Conservation (phyloP, 2,113 vertebrate species). For the Pipa parva region DNA sequence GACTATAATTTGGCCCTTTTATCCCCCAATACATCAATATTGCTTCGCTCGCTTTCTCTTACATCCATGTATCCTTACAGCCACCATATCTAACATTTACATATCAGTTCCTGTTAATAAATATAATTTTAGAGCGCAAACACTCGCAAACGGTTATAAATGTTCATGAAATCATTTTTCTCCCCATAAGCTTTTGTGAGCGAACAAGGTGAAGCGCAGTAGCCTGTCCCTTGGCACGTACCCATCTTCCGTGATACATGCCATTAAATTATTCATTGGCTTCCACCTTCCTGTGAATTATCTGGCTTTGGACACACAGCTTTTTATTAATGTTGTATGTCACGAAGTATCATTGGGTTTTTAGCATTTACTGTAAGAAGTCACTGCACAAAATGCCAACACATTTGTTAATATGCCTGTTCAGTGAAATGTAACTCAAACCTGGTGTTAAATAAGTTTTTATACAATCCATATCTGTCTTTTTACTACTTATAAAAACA, state of each 20-base stretch:
- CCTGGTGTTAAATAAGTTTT: constrained; percentile 36
- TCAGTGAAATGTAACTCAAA: constrained; percentile 37
- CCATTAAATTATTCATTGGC: constrained; percentile 1
- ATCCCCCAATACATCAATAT: no score
- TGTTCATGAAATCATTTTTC: no score
- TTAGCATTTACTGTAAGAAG: constrained; percentile 8
- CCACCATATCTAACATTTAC: no score
- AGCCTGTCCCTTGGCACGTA: not conserved
- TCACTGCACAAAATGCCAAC: constrained; percentile 27
- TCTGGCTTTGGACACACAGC: fast-evolving
- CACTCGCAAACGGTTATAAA: no score
- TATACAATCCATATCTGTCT: constrained; percentile 38
- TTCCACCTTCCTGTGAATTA: constrained; percentile 8
- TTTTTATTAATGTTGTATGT: constrained; percentile 19
- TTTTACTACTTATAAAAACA: constrained; percentile 26
- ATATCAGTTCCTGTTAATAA: no score
- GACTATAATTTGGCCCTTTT: no score
- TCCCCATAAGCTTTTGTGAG: no score
- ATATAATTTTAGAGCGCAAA: no score
- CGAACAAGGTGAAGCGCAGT: constrained; percentile 21
- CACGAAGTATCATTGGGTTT: not conserved
- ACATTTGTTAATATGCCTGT: constrained; percentile 26
- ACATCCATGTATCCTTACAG: no score
- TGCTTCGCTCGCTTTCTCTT: no score
- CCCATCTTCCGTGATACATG: not conserved